phyloP scores from a whole-genome alignment of 2,797 vertebrate species.

The Hydrocynus forskahlii region DNA sequence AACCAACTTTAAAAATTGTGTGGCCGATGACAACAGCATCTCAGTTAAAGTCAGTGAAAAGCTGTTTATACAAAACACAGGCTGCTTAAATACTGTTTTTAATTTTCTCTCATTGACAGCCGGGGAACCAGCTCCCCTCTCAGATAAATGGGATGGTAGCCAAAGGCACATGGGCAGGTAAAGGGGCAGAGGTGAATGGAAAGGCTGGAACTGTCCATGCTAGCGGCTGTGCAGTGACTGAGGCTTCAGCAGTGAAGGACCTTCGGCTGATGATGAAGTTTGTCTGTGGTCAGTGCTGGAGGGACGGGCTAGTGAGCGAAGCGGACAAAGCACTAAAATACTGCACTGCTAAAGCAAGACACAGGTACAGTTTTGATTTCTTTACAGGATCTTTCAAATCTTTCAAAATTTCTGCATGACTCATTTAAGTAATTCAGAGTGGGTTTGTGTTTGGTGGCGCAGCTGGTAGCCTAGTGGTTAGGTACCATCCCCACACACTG shows the following conservation, averaged over 20 bases:
- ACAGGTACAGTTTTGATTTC: constrained; percentile 68
- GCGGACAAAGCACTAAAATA: constrained; percentile 89
- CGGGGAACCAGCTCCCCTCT: constrained; percentile 1
- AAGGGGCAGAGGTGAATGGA: constrained; percentile 10
- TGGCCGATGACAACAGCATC: too few species aligned
- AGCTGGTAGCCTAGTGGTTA: too few species aligned
- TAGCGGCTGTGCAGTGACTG: not conserved
- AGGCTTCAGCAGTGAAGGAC: constrained; percentile 46
- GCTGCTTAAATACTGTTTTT: too few species aligned
- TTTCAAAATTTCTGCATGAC: too few species aligned
- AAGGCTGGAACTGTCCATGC: constrained; percentile 10
- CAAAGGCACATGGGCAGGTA: constrained; percentile 25
- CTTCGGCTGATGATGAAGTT: constrained; percentile 92
- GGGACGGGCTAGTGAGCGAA: constrained; percentile 84
- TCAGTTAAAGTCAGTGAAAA: too few species aligned
- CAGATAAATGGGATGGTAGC: constrained; percentile 19
- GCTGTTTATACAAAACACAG: too few species aligned
- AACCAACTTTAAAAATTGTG: too few species aligned
- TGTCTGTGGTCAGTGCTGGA: constrained; percentile 90
- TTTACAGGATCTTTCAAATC: too few species aligned
- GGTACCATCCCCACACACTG: too few species aligned
- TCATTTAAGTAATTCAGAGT: too few species aligned
- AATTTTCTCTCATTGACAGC: constrained; percentile 6
- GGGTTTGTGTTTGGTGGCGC: too few species aligned
- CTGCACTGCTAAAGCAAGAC: constrained; percentile 90